Percentiles rank a stretch among this genome's conserved stretches.
Evolutionary conservation across 1,140 invertebrate species (phyloP).

Genomic region (Octopus sinensis): DNA sequence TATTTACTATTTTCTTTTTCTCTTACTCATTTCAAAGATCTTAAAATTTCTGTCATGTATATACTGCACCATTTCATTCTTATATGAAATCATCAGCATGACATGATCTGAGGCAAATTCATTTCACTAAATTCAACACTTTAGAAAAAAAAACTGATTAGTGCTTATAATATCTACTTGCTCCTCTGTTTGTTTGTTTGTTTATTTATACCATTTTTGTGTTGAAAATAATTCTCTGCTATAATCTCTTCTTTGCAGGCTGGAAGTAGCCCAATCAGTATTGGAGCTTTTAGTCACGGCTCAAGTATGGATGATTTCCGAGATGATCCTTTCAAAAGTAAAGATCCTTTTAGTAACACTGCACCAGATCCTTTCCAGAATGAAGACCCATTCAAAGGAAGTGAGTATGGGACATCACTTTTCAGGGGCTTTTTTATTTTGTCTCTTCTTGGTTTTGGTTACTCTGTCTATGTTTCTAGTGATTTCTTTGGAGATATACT

Average conservation of each 20-base stretch:
- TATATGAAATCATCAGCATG: too few relatives aligned
- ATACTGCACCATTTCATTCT: too few relatives aligned
- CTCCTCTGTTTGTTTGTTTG: neutral
- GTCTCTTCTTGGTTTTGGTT: slow-evolving; percentile 25
- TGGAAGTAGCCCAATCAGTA: slow-evolving; percentile 35
- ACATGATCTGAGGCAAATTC: too few relatives aligned
- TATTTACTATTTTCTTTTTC: too few relatives aligned
- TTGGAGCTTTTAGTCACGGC: slow-evolving; percentile 34
- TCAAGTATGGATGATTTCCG: slow-evolving; percentile 41
- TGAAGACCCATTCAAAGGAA: slow-evolving; percentile 57
- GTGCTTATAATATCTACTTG: too few relatives aligned
- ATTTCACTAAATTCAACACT: too few relatives aligned
- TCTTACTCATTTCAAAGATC: too few relatives aligned
- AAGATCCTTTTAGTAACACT: slow-evolving; percentile 64
- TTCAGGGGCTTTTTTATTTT: neutral
- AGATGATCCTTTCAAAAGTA: slow-evolving; percentile 55
- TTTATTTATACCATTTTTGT: neutral
- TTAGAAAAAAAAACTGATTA: too few relatives aligned
- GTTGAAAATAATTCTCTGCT: neutral
- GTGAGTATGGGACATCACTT: slow-evolving; percentile 33
- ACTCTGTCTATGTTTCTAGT: slow-evolving; percentile 21
- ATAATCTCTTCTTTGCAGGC: slow-evolving; percentile 18
- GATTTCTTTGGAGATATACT: too few relatives aligned
- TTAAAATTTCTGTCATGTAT: too few relatives aligned
- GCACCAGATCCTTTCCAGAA: slow-evolving; percentile 22